Evolutionary conservation across 2,888 invertebrate species (phyloP).

Genomic region (Flexamia atlantica): DNA sequence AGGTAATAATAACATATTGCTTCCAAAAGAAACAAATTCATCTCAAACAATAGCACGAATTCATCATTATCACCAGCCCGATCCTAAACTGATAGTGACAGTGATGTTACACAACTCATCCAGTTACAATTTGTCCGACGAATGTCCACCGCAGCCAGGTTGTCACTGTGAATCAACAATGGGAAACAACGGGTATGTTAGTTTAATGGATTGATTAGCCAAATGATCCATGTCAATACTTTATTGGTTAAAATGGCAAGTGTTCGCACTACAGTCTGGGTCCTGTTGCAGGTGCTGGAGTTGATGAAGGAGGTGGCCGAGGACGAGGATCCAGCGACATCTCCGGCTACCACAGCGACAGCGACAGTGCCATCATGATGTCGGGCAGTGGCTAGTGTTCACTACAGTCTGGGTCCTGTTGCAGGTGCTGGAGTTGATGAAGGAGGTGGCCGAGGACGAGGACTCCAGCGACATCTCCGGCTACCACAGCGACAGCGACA

Average conservation of each 20-base stretch:
- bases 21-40: no score
- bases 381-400: no score
- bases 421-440: slow-evolving; percentile 85
- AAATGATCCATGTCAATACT: background rate
- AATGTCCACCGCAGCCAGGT: background rate
- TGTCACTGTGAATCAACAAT: background rate
- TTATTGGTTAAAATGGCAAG: no score
- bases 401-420: no score
- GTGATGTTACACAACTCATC: background rate
- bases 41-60: no score
- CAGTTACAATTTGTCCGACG: background rate
- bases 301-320: slow-evolving; percentile 81
- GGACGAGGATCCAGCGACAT: slow-evolving; percentile 81
- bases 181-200: background rate
- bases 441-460: slow-evolving; percentile 75
- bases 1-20: no score
- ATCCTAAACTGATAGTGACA: background rate
- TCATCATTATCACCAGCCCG: background rate
- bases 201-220: background rate
- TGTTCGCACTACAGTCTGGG: no score
- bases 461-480: slow-evolving; percentile 84
- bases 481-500: slow-evolving; percentile 90
- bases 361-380: slow-evolving; percentile 80
- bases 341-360: slow-evolving; percentile 89
- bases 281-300: slow-evolving; percentile 83